phyloP scores from a whole-genome alignment of 2,797 vertebrate species.

The Furcifer pardalis region DNA sequence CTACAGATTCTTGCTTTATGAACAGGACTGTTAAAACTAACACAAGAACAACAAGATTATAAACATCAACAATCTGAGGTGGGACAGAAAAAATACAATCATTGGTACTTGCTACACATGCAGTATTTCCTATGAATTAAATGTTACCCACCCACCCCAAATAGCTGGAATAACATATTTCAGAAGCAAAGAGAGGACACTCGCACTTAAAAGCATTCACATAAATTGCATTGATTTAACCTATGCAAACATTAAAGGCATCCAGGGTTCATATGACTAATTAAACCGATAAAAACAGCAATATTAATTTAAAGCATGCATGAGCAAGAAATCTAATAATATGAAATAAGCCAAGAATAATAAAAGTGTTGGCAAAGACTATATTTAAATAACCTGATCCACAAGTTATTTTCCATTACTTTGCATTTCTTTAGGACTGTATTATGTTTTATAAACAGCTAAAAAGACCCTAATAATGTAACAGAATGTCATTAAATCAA shows the following conservation, averaged over 20 bases:
- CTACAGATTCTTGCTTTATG: background rate
- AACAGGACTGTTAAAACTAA: background rate
- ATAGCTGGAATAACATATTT: slow-evolving; percentile 18
- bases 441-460: slow-evolving; percentile 11
- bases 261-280: slow-evolving; percentile 47
- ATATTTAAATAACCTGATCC: slow-evolving; percentile 14
- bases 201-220: slow-evolving; percentile 36
- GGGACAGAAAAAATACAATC: background rate
- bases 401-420: slow-evolving; percentile 24
- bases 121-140: slow-evolving; percentile 10
- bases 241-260: slow-evolving; percentile 56
- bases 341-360: slow-evolving; percentile 32
- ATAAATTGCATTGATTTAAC: slow-evolving; percentile 35
- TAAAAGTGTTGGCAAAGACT: background rate
- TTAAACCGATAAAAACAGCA: slow-evolving; percentile 56
- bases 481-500: background rate
- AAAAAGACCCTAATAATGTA: slow-evolving; percentile 38
- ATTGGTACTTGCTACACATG: background rate
- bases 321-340: slow-evolving; percentile 40
- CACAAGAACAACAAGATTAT: background rate
- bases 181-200: slow-evolving; percentile 20
- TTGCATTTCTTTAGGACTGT: slow-evolving; percentile 20
- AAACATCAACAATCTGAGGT: background rate
- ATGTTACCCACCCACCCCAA: slow-evolving; percentile 10
- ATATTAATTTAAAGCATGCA: slow-evolving; percentile 49